Evolutionary conservation across 2,888 invertebrate genomes (phyloP).

Genomic region (Strigamia transsilvanica): DNA sequence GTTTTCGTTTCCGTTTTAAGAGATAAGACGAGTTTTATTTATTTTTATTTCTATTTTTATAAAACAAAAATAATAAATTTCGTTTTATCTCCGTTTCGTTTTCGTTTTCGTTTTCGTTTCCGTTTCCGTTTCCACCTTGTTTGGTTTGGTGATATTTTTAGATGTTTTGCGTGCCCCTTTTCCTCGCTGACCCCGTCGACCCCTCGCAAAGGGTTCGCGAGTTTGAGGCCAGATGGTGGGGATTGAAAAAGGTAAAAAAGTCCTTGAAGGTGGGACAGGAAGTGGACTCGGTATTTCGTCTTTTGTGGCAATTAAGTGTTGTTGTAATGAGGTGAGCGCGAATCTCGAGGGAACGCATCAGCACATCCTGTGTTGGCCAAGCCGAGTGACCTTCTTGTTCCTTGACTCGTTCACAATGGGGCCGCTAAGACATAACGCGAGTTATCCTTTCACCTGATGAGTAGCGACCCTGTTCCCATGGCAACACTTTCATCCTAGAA

Average conservation of each 20-base stretch:
- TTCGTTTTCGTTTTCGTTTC: too few relatives aligned
- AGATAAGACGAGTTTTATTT: too few relatives aligned
- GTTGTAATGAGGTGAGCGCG: constrained; percentile 36
- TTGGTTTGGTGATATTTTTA: neutral
- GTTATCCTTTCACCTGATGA: constrained; percentile 19
- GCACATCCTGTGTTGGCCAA: constrained; percentile 38
- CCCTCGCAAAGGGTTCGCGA: neutral
- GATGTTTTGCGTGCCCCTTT: too few relatives aligned
- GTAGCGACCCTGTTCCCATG: constrained; percentile 14
- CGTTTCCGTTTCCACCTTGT: too few relatives aligned
- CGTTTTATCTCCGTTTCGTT: too few relatives aligned
- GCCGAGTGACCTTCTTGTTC: constrained; percentile 38
- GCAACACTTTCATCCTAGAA: neutral
- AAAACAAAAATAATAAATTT: too few relatives aligned
- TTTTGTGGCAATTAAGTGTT: constrained; percentile 14
- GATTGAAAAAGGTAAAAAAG: neutral
- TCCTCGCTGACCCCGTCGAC: neutral
- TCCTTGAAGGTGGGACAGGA: constrained; percentile 38
- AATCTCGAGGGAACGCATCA: constrained; percentile 38
- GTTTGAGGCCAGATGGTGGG: neutral
- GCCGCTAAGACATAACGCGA: neutral
- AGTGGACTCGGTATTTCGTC: constrained; percentile 7
- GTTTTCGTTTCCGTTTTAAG: too few relatives aligned
- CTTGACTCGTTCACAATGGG: constrained; percentile 34
- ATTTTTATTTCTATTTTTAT: too few relatives aligned